Evolutionary conservation across 2,113 vertebrate species (phyloP), one percentile per base, ranked within the genome.

Genomic region (Anarhynchus alexandrinus): DNA sequence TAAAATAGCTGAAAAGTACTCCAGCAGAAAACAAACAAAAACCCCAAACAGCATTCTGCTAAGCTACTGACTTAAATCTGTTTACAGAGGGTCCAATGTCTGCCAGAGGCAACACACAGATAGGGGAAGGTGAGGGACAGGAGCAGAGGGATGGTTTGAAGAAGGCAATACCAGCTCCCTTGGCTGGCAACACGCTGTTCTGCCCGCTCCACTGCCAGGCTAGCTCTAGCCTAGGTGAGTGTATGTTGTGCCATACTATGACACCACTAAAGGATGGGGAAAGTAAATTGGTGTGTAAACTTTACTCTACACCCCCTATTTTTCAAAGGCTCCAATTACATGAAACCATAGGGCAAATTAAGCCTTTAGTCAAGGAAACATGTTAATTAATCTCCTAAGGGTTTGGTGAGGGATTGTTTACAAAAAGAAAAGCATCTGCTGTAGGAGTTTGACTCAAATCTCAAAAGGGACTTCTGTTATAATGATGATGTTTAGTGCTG

Each of bases 331-430:
- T 90, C 78, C 77, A 96, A 90, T 95, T 90, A 92, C 36, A 51
- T 12, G 30, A 77, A 96, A 93, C 78, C 87, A 55, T 72, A 82
- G 62, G 54, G 66, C 45, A 92, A 95, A 96, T 90, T 85, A 93
- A 73, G 88, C 62, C 88, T 82, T 91, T 72, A 69, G 78, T 87
- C 51, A 91, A 90, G 87, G 66, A 93, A 96, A 94, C 42, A 66
- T 5, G 32, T 42, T 93, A 96, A 94, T 96, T 95, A 93, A 54
- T 88, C 71, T 86, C 94, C 92, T 92, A 90, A 93, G 92, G 84
- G 85, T 85, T 94, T 88, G 43, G 36, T 52, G 43, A 94, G 38
- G 20, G 54, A 74, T 80, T 95, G 94, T 96, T 97, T 96, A 92
- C 72, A 55, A 85, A 88, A 93, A 93, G 43, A 36, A 96, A 95